phyloP scores from a whole-genome alignment of 2,888 invertebrate species.

The Danaus chrysippus region DNA sequence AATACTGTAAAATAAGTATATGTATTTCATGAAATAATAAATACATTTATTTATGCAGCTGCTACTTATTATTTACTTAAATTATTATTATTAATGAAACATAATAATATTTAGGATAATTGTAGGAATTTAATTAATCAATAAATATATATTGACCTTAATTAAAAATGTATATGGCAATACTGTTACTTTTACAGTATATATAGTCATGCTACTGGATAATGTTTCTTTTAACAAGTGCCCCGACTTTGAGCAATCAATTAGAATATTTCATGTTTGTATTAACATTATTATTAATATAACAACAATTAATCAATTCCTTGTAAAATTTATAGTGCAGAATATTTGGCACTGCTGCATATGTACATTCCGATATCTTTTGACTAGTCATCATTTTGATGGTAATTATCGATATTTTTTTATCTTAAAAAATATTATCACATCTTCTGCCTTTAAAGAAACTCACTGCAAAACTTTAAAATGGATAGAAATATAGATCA shows the following conservation, averaged over 20 bases:
- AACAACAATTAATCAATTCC: slow-evolving; percentile 45
- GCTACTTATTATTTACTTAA: no score
- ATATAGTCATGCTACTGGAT: not conserved
- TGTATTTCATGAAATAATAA: no score
- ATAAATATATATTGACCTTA: slow-evolving; percentile 28
- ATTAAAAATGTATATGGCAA: slow-evolving; percentile 7
- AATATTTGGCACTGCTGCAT: slow-evolving; percentile 61
- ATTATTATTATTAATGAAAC: no score
- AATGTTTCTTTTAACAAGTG: slow-evolving; percentile 29
- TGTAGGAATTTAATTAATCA: slow-evolving; percentile 17
- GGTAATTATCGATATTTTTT: slow-evolving; percentile 32
- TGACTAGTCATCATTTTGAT: slow-evolving; percentile 52
- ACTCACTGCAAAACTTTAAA: slow-evolving; percentile 15
- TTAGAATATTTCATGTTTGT: slow-evolving; percentile 21
- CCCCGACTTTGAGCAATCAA: slow-evolving; percentile 41
- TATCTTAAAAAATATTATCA: slow-evolving; percentile 39
- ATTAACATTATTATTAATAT: slow-evolving; percentile 17
- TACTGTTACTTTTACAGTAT: not conserved
- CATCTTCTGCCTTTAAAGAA: slow-evolving; percentile 30
- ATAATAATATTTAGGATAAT: no score
- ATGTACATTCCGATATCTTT: slow-evolving; percentile 43
- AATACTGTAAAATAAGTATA: not conserved
- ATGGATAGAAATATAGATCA: slow-evolving; percentile 42
- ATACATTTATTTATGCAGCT: no score
- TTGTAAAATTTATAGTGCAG: slow-evolving; percentile 53